Conservation (phyloP, 2,113 vertebrate genomes). For the Varanus salvator region DNA sequence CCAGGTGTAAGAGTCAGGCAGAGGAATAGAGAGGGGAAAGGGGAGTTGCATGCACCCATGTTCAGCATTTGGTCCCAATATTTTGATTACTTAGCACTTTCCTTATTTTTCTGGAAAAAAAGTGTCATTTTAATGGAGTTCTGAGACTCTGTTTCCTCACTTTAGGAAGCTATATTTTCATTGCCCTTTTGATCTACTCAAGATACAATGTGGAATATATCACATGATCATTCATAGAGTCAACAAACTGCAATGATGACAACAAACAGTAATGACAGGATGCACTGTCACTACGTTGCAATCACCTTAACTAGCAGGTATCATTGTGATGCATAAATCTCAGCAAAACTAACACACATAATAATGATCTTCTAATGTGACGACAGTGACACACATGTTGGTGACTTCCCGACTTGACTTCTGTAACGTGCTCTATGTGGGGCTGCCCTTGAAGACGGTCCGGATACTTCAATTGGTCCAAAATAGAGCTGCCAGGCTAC, state of each 20-base stretch:
- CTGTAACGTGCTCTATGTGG: no score
- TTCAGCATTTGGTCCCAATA: constrained; percentile 18
- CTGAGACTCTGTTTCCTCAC: not conserved
- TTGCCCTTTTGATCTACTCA: no score
- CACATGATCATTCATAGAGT: not conserved
- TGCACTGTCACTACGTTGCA: constrained; percentile 2
- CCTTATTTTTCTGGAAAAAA: constrained; percentile 36
- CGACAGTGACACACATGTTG: no score
- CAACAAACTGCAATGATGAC: constrained; percentile 19
- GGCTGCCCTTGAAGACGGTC: no score
- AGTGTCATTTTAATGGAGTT: not conserved
- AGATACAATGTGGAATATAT: no score
- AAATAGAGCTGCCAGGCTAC: no score
- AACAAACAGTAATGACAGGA: constrained; percentile 2
- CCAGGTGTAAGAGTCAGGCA: not conserved
- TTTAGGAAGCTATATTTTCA: no score
- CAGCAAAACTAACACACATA: constrained; percentile 4
- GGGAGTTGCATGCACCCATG: not conserved
- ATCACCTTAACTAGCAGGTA: constrained; percentile 16
- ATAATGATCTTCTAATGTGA: constrained; percentile 1
- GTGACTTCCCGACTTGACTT: no score
- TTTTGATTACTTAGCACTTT: constrained; percentile 35
- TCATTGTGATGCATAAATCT: constrained; percentile 54
- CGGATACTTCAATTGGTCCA: no score
- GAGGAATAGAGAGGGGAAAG: not conserved